Evolutionary conservation across 92 coral and sea anemone genomes (phyloP).

Genomic region (Heliopora coerulea): DNA sequence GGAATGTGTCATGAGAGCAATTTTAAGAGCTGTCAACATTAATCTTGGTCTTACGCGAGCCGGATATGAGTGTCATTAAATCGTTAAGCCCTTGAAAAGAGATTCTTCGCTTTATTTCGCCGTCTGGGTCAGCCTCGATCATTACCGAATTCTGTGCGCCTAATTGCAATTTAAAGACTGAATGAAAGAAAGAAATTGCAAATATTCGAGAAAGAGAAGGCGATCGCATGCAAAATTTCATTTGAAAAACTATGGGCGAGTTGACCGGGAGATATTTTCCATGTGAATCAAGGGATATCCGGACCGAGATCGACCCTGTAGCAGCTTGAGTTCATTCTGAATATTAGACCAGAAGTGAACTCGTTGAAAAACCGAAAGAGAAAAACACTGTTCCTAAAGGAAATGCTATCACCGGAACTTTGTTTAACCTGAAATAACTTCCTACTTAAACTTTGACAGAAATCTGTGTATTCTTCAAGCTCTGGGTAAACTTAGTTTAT

Average conservation of each 20-base stretch:
- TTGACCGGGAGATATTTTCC: too few species aligned
- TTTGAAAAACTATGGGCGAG: too few species aligned
- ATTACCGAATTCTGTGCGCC: slow-evolving; percentile 38
- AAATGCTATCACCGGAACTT: background rate
- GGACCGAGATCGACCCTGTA: too few species aligned
- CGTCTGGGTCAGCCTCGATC: slow-evolving; percentile 12
- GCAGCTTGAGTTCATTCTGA: too few species aligned
- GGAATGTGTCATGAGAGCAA: slow-evolving; percentile 3
- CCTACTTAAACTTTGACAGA: background rate
- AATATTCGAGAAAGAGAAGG: background rate
- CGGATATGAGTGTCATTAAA: slow-evolving; percentile 33
- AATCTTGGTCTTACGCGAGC: slow-evolving; percentile 13
- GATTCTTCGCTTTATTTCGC: background rate
- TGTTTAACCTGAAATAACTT: background rate
- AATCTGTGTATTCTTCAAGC: background rate
- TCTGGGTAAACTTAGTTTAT: background rate
- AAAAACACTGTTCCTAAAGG: too few species aligned
- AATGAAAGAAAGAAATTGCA: slow-evolving; percentile 27
- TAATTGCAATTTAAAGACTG: slow-evolving; percentile 35
- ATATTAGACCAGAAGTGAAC: too few species aligned
- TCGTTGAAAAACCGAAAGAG: too few species aligned
- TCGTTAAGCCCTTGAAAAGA: slow-evolving; percentile 25
- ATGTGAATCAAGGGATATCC: too few species aligned
- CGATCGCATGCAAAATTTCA: background rate
- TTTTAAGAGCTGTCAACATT: slow-evolving; percentile 30